phyloP scores from a whole-genome alignment of 1,140 invertebrate genomes.

The Acyrthosiphon pisum region DNA sequence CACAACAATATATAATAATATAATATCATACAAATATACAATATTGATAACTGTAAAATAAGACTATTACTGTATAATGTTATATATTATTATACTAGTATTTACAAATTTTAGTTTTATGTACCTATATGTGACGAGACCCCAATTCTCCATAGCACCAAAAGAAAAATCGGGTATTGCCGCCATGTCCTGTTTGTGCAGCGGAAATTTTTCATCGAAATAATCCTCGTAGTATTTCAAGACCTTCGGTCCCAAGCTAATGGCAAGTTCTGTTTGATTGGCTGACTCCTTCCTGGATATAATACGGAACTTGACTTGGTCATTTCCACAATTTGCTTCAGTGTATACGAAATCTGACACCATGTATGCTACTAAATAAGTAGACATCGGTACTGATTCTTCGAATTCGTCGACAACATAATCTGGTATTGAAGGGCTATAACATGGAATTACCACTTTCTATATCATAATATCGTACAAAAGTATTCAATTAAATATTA shows the following conservation, averaged over 20 bases:
- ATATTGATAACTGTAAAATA: too few relatives aligned
- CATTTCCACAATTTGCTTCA: conserved; percentile 61
- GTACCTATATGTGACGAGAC: too few relatives aligned
- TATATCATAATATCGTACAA: too few relatives aligned
- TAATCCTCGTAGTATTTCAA: conserved; percentile 67
- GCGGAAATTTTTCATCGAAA: conserved; percentile 66
- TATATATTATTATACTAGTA: conserved; percentile 62
- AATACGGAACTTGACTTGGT: conserved; percentile 68
- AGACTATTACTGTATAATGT: too few relatives aligned
- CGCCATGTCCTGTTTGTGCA: conserved; percentile 73
- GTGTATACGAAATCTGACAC: conserved; percentile 68
- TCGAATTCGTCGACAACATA: too few relatives aligned
- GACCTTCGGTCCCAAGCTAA: conserved; percentile 67
- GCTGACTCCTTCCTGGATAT: conserved; percentile 72
- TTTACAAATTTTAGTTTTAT: conserved; percentile 63
- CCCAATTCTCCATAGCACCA: conserved; percentile 80
- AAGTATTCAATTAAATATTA: too few relatives aligned
- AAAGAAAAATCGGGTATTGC: conserved; percentile 77
- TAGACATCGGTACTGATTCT: too few relatives aligned
- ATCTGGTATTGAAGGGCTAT: too few relatives aligned
- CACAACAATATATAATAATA: too few relatives aligned
- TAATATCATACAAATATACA: too few relatives aligned
- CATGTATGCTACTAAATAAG: too few relatives aligned
- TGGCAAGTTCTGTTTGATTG: conserved; percentile 68
- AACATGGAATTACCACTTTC: too few relatives aligned